These are phyloP conservation scores for Tachina lurida DNA, from an alignment of 2,888 invertebrate genomes.

Conservation along the genomic window DNA sequence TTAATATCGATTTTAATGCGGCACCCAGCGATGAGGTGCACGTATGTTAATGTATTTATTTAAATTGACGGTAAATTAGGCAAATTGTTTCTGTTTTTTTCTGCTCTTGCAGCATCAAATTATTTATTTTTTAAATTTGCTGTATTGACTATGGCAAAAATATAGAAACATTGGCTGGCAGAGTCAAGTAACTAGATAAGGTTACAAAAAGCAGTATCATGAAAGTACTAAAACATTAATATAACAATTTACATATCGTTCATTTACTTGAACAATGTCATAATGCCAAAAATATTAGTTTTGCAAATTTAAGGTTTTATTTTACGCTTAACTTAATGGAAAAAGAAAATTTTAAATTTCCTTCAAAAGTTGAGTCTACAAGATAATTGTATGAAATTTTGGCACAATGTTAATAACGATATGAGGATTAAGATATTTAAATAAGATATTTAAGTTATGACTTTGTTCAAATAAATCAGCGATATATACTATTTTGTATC, in stretches of 20 bases:
- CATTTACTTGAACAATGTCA: no score
- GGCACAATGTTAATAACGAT: no score
- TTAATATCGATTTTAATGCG: neutral
- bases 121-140: constrained; percentile 35
- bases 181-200: constrained; percentile 48
- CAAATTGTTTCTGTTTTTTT: constrained; percentile 51
- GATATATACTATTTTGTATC: neutral
- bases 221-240: constrained; percentile 14
- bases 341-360: no score
- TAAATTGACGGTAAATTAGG: constrained; percentile 57
- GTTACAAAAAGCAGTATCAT: constrained; percentile 25
- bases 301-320: no score
- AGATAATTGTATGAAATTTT: no score
- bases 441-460: no score
- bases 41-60: constrained; percentile 28
- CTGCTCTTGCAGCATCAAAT: constrained; percentile 6
- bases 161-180: constrained; percentile 51
- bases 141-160: constrained; percentile 48
- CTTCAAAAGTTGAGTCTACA: no score
- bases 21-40: neutral
- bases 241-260: neutral
- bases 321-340: no score
- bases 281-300: no score
- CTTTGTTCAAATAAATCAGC: no score
- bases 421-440: neutral